Evolutionary conservation across 2,113 vertebrate genomes (phyloP).

Genomic region (Stegostoma tigrinum): DNA sequence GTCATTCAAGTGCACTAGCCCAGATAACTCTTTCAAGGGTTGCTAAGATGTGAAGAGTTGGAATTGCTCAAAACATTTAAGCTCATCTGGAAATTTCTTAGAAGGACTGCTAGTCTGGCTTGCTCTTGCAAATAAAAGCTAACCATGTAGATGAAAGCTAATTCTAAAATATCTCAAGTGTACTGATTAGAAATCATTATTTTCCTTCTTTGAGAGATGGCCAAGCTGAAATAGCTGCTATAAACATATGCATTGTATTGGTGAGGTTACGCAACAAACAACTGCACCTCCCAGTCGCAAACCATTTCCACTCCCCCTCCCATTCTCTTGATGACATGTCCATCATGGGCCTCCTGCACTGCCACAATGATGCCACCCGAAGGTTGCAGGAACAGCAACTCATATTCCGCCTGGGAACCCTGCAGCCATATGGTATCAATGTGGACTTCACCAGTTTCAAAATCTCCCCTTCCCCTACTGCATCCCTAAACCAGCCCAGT

Average conservation of each 20-base stretch:
- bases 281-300: no score
- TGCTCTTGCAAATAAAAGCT: neutral
- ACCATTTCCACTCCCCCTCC: no score
- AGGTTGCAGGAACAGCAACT: no score
- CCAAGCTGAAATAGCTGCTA: neutral
- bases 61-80: neutral
- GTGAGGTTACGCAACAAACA: no score
- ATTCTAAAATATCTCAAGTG: neutral
- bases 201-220: neutral
- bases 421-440: no score
- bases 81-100: neutral
- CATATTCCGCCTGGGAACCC: no score
- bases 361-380: no score
- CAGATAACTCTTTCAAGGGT: neutral
- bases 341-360: no score
- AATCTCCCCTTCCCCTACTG: no score
- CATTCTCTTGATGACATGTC: no score
- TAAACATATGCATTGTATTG: neutral
- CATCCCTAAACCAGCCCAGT: no score
- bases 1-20: conserved; percentile 2
- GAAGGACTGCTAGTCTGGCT: neutral
- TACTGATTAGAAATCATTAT: neutral
- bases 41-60: neutral
- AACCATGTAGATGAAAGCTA: neutral
- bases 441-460: no score